Evolutionary conservation across 2,797 vertebrate genomes (phyloP).

Genomic region (Scleropages formosus): DNA sequence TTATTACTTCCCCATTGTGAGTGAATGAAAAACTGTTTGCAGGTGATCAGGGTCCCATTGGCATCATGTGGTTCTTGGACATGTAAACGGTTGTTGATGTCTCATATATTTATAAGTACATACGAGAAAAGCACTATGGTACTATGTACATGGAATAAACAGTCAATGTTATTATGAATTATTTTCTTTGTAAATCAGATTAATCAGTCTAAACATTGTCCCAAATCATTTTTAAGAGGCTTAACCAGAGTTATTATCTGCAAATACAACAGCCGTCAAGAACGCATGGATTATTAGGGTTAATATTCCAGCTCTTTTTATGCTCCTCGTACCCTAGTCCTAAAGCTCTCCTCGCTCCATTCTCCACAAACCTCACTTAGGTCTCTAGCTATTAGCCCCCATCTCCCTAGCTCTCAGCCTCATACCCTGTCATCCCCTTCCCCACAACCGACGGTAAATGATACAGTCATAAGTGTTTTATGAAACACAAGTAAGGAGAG

Average conservation of each 20-base stretch:
- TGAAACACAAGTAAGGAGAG: too few species aligned
- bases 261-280: neutral
- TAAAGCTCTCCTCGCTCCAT: neutral
- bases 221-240: constrained; percentile 9
- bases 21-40: constrained; percentile 37
- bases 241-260: constrained; percentile 15
- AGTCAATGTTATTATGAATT: neutral
- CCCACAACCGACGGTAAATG: neutral
- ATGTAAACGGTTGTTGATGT: constrained; percentile 31
- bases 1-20: constrained; percentile 32
- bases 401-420: neutral
- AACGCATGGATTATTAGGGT: neutral
- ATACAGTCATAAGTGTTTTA: too few species aligned
- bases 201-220: constrained; percentile 10
- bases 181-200: neutral
- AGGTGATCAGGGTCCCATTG: constrained; percentile 34
- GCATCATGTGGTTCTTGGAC: constrained; percentile 40
- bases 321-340: neutral
- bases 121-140: neutral
- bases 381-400: neutral
- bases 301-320: neutral
- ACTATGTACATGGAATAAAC: neutral
- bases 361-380: neutral
- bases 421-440: neutral
- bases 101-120: constrained; percentile 23